Evolutionary conservation across 2,888 invertebrate genomes (phyloP).

Genomic region (Ommatoiulus sabulosus): DNA sequence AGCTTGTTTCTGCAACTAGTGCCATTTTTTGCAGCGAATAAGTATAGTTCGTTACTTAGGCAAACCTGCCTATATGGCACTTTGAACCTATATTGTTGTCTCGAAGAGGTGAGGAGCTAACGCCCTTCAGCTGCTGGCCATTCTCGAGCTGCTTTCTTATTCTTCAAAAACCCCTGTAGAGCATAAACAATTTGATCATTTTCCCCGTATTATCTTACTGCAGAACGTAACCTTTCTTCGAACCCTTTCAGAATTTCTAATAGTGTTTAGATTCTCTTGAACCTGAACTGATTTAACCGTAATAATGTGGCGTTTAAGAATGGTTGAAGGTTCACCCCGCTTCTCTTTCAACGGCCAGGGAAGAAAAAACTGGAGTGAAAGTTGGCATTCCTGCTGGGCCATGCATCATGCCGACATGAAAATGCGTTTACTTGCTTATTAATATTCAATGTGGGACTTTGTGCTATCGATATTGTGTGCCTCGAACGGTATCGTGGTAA

Average conservation of each 20-base stretch:
- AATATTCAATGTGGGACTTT: slow-evolving; percentile 32
- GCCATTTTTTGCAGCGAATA: background rate
- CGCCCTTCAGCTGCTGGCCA: slow-evolving; percentile 35
- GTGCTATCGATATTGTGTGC: background rate
- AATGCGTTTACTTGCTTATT: slow-evolving; percentile 29
- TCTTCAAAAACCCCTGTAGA: slow-evolving; percentile 38
- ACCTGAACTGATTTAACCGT: slow-evolving; percentile 48
- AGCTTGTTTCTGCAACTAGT: background rate
- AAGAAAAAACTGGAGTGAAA: slow-evolving; percentile 25
- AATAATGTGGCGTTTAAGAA: slow-evolving; percentile 29
- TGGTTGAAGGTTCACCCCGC: slow-evolving; percentile 44
- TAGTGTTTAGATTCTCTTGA: slow-evolving; percentile 46
- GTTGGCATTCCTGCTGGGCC: slow-evolving; percentile 37
- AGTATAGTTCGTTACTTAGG: slow-evolving; percentile 13
- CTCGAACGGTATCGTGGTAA: slow-evolving; percentile 15
- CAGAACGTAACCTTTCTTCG: slow-evolving; percentile 18
- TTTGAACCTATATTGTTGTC: slow-evolving; percentile 37
- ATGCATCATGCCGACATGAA: background rate
- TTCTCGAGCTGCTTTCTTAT: background rate
- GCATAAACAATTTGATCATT: slow-evolving; percentile 48
- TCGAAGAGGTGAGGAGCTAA: slow-evolving; percentile 34
- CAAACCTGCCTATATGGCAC: slow-evolving; percentile 26
- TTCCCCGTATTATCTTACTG: background rate
- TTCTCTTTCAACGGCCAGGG: background rate
- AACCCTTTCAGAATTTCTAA: slow-evolving; percentile 32